Percentiles rank a stretch among this genome's conserved stretches.
phyloP scores from a whole-genome alignment of 2,888 invertebrate genomes.

The Seira ritae region DNA sequence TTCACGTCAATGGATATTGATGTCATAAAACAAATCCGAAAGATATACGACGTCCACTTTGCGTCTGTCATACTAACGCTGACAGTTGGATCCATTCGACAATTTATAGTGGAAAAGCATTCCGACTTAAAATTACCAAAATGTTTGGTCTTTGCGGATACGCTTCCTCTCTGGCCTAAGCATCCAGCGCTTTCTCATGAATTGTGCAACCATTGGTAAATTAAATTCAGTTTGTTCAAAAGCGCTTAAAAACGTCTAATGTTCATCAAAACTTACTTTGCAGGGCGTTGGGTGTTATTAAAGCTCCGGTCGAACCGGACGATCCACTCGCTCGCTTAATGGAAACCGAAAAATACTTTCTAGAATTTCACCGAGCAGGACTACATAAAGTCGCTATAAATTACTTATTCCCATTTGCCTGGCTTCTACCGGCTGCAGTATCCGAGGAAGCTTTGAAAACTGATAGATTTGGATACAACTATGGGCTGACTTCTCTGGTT shows the following conservation, averaged over 20 bases:
- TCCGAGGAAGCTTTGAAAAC: slow-evolving; percentile 48
- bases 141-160: slow-evolving; percentile 53
- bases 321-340: slow-evolving; percentile 61
- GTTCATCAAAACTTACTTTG: too few relatives aligned
- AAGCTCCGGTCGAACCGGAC: slow-evolving; percentile 55
- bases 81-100: slow-evolving; percentile 63
- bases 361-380: slow-evolving; percentile 59
- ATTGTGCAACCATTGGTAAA: slow-evolving; percentile 67
- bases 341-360: slow-evolving; percentile 61
- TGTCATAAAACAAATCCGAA: slow-evolving; percentile 57
- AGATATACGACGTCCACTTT: slow-evolving; percentile 66
- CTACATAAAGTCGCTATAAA: slow-evolving; percentile 61
- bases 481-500: slow-evolving; percentile 62
- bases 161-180: slow-evolving; percentile 59
- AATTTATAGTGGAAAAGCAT: slow-evolving; percentile 61
- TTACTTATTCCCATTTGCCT: slow-evolving; percentile 62
- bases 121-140: slow-evolving; percentile 55
- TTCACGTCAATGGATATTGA: slow-evolving; percentile 53
- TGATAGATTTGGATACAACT: slow-evolving; percentile 58
- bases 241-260: neutral
- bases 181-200: slow-evolving; percentile 57
- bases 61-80: slow-evolving; percentile 60
- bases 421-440: slow-evolving; percentile 47
- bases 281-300: slow-evolving; percentile 65
- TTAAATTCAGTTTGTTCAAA: neutral